Evolutionary conservation across 2,113 vertebrate genomes (phyloP).

Genomic region (Eudyptes chrysolophus): DNA sequence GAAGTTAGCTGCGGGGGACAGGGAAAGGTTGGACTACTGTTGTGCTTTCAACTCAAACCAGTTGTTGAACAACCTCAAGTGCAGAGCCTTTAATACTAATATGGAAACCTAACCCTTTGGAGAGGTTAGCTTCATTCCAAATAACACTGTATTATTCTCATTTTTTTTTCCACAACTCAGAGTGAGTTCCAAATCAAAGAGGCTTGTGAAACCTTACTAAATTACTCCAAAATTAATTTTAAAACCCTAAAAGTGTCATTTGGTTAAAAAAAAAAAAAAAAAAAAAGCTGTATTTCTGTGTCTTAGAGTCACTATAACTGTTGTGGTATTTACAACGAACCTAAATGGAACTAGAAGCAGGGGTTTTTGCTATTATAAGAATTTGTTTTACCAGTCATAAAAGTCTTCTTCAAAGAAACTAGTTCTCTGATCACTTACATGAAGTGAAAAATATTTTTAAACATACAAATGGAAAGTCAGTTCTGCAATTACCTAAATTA

Average conservation of each 20-base stretch:
- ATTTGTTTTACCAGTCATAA: not conserved
- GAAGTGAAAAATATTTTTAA: not conserved
- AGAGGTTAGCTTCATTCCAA: not conserved
- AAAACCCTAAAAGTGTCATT: not conserved
- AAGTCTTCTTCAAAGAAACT: not conserved
- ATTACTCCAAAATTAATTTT: not conserved
- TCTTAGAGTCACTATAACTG: not conserved
- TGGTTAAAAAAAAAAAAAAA: not conserved
- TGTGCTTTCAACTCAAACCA: not conserved
- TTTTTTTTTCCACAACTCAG: not conserved
- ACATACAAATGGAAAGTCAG: not conserved
- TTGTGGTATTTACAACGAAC: not conserved
- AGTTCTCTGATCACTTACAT: not conserved
- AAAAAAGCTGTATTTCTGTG: not conserved
- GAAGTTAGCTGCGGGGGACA: not conserved
- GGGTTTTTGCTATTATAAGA: not conserved
- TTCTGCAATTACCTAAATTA: not conserved
- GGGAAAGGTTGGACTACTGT: not conserved
- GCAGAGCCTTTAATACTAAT: not conserved
- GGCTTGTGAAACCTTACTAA: not conserved
- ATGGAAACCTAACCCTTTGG: not conserved
- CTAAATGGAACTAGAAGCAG: not conserved
- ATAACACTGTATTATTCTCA: not conserved
- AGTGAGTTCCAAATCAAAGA: not conserved
- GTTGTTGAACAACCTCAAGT: not conserved